Conservation (phyloP, 2,113 vertebrate species). For the Amazona vittata region DNA sequence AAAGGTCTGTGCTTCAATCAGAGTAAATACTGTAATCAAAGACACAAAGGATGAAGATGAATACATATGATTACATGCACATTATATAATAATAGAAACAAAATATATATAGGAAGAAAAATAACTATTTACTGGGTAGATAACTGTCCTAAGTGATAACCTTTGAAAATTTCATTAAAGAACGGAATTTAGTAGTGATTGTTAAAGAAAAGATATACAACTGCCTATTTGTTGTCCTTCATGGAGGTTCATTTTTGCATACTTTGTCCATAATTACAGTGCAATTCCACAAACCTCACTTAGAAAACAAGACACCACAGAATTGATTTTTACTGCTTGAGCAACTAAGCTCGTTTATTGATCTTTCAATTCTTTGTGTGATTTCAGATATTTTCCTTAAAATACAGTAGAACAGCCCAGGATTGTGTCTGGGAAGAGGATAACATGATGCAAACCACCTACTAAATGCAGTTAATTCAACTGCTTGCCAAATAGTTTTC, state of each 20-base stretch:
- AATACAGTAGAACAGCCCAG: not conserved
- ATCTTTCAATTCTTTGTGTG: not conserved
- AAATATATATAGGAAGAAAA: not conserved
- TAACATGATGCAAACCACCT: not conserved
- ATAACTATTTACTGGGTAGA: not conserved
- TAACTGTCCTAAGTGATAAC: not conserved
- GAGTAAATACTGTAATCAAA: not conserved
- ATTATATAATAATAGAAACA: not conserved
- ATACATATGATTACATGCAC: not conserved
- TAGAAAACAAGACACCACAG: not conserved
- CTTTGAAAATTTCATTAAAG: not conserved
- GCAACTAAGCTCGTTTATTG: not conserved
- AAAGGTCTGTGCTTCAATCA: not conserved
- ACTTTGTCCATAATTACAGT: not conserved
- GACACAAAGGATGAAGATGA: not conserved
- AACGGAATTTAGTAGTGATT: not conserved
- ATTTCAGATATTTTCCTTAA: conserved; percentile 26
- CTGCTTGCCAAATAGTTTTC: not conserved
- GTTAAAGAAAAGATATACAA: not conserved
- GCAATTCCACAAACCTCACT: conserved; percentile 29
- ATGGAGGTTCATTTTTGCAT: not conserved
- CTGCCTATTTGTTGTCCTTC: not conserved
- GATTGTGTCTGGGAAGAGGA: not conserved
- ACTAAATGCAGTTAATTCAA: not conserved
- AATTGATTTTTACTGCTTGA: conserved; percentile 14